These are phyloP conservation scores for Prunella fulvescens DNA, from an alignment of 2,113 vertebrate genomes.

Conservation along the genomic window DNA sequence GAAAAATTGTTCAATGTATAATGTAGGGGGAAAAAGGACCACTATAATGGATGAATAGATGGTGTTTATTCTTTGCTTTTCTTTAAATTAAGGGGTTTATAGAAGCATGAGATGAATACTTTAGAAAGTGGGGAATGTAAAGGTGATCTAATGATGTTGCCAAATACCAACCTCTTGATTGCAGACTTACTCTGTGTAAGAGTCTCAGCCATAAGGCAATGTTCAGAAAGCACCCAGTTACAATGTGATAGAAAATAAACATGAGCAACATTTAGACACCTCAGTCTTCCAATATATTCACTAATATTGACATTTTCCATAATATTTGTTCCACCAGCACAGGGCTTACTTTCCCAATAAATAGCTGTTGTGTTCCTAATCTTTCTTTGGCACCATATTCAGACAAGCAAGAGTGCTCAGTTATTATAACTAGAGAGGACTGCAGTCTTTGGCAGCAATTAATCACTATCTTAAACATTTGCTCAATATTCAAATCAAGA, in stretches of 20 bases:
- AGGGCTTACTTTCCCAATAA: background rate
- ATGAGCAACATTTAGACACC: background rate
- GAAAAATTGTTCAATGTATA: background rate
- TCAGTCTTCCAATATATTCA: background rate
- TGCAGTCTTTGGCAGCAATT: background rate
- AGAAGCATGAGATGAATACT: background rate
- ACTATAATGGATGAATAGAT: background rate
- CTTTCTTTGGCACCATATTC: background rate
- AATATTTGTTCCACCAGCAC: background rate
- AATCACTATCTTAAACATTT: background rate
- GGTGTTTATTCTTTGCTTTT: background rate
- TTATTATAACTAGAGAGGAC: background rate
- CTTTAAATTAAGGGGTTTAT: background rate
- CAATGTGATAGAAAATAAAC: background rate
- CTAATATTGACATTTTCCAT: background rate
- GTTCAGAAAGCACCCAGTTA: background rate
- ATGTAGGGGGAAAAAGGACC: accelerated
- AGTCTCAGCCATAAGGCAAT: background rate
- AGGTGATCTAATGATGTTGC: background rate
- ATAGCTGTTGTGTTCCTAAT: background rate
- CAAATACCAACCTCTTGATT: background rate
- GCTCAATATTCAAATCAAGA: background rate
- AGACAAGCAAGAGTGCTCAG: background rate
- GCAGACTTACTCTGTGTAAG: background rate
- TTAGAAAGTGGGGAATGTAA: accelerated